Evolutionary conservation across 2,797 vertebrate genomes (phyloP), one percentile per base, ranked within the genome.

Genomic region (Trematomus bernacchii): DNA sequence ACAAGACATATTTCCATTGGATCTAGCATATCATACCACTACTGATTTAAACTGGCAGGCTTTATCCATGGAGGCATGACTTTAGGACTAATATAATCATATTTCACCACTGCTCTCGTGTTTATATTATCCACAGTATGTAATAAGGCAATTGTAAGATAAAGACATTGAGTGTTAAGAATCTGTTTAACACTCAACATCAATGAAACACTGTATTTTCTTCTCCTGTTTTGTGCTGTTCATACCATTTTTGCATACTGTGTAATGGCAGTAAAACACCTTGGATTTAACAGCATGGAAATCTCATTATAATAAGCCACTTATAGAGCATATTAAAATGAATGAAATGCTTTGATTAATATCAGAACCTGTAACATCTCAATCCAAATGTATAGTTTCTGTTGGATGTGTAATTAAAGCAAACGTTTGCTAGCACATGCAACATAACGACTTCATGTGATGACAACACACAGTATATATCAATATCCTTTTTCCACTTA

Each of bases 1-100:
- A 42, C 11, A 60, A 3, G 27, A 27, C 27, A 5, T 6, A 27
- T 47, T 61, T 23, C 46, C 16, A 69, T n/a, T 57, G 30, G 30
- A 63, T 66, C 3, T 16, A 54, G 15, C 11, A 58, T 61, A 13
- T 54, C 50, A 54, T 40, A 46, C 43, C 46, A 42, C 16, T 9
- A n/a, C 52, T 70, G 19, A 47, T 50, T 67, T 48, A 58, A 67
- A 65, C 10, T 63, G 57, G 37, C 18, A n/a, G 13, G 16, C 48
- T 55, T 53, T 44, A 60, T 66, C 18, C 15, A 7, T 55, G n/a
- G 9, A n/a, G 33, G 10, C 40, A 19, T 43, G 54, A 46, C 19
- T 18, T 18, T 48, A 27, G 27, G 51, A n/a, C 44, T 65, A 9
- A 27, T 42, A 9, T 47, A 14, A 64, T 60, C 53, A 43, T 13